phyloP scores from a whole-genome alignment of 2,113 vertebrate genomes.

The Puffinus mauretanicus region DNA sequence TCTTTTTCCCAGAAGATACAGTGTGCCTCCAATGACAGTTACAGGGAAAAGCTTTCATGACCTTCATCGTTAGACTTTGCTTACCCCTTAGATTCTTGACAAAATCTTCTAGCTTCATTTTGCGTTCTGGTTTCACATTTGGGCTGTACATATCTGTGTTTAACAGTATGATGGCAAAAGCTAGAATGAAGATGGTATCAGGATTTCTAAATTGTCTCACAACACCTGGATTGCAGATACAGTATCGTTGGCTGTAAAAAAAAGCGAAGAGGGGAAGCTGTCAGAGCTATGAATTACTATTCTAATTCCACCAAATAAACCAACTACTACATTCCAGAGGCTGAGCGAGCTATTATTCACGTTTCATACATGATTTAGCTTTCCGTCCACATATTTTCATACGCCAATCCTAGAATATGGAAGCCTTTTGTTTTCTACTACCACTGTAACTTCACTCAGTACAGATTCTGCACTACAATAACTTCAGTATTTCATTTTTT shows the following conservation, averaged over 20 bases:
- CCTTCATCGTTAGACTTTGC: neutral
- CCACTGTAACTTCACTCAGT: neutral
- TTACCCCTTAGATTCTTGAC: slow-evolving; percentile 95
- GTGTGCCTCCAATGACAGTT: neutral
- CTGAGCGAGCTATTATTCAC: neutral
- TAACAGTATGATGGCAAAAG: slow-evolving; percentile 96
- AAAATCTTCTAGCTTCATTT: slow-evolving; percentile 98
- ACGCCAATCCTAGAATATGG: neutral
- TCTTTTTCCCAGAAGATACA: no score
- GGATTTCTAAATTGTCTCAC: slow-evolving; percentile 96
- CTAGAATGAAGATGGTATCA: slow-evolving; percentile 98
- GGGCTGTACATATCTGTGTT: slow-evolving; percentile 99
- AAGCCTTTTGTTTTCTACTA: neutral
- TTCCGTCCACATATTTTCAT: neutral
- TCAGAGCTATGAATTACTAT: neutral
- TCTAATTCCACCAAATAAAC: neutral
- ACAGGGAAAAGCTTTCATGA: neutral
- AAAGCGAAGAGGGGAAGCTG: neutral
- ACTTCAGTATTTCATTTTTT: neutral
- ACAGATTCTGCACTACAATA: neutral
- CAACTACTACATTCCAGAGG: neutral
- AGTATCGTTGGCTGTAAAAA: slow-evolving; percentile 89
- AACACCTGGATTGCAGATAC: slow-evolving; percentile 96
- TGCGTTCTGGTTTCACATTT: slow-evolving; percentile 95
- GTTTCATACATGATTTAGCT: neutral